A percentile compares a stretch with the other conserved stretches of the same genome.
phyloP scores from a whole-genome alignment of 1,140 invertebrate species.

The Stegodyphus mimosarum region DNA sequence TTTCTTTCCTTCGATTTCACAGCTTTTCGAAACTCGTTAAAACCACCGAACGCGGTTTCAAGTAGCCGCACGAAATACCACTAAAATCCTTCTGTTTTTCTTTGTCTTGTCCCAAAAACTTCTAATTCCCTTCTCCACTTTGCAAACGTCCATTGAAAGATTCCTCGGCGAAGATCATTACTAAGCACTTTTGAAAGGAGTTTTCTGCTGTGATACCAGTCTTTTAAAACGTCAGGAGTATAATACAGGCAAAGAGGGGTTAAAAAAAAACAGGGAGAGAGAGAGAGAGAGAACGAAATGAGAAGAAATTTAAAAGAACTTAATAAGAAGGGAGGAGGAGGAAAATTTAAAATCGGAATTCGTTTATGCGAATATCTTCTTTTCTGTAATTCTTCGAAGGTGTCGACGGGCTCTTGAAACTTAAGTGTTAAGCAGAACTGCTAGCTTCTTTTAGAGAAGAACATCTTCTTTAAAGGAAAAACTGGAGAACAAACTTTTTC shows the following conservation, averaged over 20 bases:
- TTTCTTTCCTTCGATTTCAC: conserved; percentile 18
- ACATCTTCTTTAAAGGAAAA: not conserved
- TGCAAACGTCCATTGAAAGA: conserved; percentile 37
- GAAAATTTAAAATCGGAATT: conserved; percentile 43
- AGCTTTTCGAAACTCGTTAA: conserved; percentile 41
- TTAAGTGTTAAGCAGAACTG: conserved; percentile 26
- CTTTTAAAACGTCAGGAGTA: no score
- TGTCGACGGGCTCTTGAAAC: conserved; percentile 29
- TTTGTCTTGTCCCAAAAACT: conserved; percentile 32
- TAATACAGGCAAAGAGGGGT: no score
- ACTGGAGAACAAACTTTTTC: not conserved
- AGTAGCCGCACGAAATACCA: conserved; percentile 56
- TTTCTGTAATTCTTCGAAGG: conserved; percentile 47
- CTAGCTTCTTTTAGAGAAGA: not conserved
- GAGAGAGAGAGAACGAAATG: no score
- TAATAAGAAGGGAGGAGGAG: conserved; percentile 1
- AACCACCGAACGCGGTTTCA: conserved; percentile 43
- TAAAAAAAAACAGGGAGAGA: no score
- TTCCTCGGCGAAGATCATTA: conserved; percentile 48
- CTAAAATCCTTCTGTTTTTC: conserved; percentile 16
- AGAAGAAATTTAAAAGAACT: not conserved
- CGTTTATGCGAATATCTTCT: conserved; percentile 31
- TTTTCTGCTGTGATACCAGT: no score
- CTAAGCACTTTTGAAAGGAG: conserved; percentile 42
- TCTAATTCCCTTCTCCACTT: not conserved